Conservation (phyloP, 1,140 invertebrate species). For the Neotoxoptera formosana region DNA sequence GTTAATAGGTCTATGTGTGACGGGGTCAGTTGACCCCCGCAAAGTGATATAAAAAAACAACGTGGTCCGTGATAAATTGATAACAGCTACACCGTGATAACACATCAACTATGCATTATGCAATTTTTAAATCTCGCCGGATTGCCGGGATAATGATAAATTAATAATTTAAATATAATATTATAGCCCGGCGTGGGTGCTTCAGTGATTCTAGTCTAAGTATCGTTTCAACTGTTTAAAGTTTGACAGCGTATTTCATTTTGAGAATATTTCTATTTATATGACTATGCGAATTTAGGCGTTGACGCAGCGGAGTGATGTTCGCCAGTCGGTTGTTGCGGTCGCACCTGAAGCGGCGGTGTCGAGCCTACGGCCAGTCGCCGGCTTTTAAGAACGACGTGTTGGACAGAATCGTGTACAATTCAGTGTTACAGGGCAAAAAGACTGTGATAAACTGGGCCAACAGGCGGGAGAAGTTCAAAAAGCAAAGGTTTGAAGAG, state of each 20-base stretch:
- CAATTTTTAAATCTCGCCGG: neutral
- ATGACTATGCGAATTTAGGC: neutral
- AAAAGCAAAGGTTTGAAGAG: neutral
- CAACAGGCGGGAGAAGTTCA: neutral
- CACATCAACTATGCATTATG: no score
- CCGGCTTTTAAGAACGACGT: slow-evolving; percentile 1
- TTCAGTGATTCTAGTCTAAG: neutral
- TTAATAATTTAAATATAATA: neutral
- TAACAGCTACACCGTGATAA: neutral
- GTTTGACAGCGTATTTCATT: neutral
- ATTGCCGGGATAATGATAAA: neutral
- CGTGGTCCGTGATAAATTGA: neutral
- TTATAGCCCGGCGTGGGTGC: neutral
- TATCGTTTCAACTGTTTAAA: neutral
- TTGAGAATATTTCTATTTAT: neutral
- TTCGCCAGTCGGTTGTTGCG: neutral
- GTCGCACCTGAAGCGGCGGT: neutral
- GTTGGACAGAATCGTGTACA: slow-evolving; percentile 30
- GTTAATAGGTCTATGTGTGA: no score
- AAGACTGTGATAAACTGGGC: neutral
- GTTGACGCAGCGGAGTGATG: neutral
- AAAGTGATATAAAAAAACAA: neutral
- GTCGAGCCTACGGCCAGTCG: neutral
- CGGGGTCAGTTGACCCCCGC: no score
- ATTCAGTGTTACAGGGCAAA: neutral